phyloP scores from a whole-genome alignment of 2,797 vertebrate genomes.

The Setipinna tenuifilis region DNA sequence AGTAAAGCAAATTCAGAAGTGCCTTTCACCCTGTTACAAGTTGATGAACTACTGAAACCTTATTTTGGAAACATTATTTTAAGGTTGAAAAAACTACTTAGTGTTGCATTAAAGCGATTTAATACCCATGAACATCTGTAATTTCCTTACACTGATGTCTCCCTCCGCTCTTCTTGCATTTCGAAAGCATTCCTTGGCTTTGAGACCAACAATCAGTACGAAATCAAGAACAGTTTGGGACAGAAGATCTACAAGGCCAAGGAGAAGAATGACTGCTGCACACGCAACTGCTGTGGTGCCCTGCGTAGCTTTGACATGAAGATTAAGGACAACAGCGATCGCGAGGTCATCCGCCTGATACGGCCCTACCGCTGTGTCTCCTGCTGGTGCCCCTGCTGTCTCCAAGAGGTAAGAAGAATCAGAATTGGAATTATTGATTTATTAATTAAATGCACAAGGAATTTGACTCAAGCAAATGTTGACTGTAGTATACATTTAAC shows the following conservation, averaged over 20 bases:
- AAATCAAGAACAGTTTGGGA: constrained; percentile 84
- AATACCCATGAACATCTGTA: background rate
- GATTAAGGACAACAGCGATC: constrained; percentile 80
- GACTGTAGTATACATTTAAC: too few relatives aligned
- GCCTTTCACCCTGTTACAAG: too few relatives aligned
- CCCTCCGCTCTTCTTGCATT: constrained; percentile 4
- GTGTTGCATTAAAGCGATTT: too few relatives aligned
- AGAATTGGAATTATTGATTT: background rate
- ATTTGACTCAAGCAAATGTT: too few relatives aligned
- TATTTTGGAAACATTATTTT: too few relatives aligned
- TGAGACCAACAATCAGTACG: constrained; percentile 86
- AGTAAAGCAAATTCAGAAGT: too few relatives aligned
- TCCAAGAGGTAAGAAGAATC: constrained; percentile 82
- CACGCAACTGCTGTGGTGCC: constrained; percentile 87
- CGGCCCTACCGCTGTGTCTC: constrained; percentile 84
- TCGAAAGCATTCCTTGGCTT: constrained; percentile 81
- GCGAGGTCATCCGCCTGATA: constrained; percentile 84
- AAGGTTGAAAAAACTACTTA: too few relatives aligned
- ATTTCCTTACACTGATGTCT: background rate
- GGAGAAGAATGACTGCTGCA: constrained; percentile 88
- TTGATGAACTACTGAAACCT: too few relatives aligned
- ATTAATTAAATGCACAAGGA: too few relatives aligned
- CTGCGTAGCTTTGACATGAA: constrained; percentile 86
- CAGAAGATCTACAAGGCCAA: constrained; percentile 85
- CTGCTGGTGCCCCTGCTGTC: constrained; percentile 87